Evolutionary conservation across 1,140 invertebrate genomes (phyloP).

Genomic region (Zaprionus camerounensis): DNA sequence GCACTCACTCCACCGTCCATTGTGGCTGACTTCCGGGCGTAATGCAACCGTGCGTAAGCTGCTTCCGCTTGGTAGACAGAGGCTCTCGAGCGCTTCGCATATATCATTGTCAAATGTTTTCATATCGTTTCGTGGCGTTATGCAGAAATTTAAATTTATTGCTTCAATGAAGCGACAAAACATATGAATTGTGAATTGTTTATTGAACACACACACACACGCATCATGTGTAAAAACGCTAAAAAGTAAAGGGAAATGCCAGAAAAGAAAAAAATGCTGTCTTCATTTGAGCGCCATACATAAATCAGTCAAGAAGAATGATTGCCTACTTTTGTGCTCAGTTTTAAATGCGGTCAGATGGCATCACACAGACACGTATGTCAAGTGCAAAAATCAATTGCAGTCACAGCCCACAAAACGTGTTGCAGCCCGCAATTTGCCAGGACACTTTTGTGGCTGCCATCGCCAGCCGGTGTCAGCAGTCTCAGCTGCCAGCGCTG

Average conservation of each 20-base stretch:
- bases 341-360: constrained; percentile 1
- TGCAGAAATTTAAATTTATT: constrained; percentile 70
- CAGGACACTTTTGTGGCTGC: constrained; percentile 66
- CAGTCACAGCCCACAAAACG: constrained; percentile 57
- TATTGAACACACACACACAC: constrained; percentile 30
- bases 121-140: constrained; percentile 54
- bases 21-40: constrained; percentile 62
- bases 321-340: constrained; percentile 4
- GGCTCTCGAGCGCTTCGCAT: constrained; percentile 53
- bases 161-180: constrained; percentile 67
- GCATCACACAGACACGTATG: constrained; percentile 1
- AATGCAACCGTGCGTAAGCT: constrained; percentile 75
- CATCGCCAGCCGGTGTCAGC: constrained; percentile 14
- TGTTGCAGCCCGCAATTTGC: constrained; percentile 68
- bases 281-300: constrained; percentile 5
- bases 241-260: not conserved
- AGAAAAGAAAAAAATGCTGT: constrained; percentile 11
- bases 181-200: constrained; percentile 58
- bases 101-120: constrained; percentile 71
- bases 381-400: constrained; percentile 72
- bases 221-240: not conserved
- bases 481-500: not conserved
- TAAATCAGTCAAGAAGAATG: not conserved
- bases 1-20: not conserved
- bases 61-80: constrained; percentile 63